Conservation (phyloP, 2,797 vertebrate genomes). For the Cirrhinus molitorella region DNA sequence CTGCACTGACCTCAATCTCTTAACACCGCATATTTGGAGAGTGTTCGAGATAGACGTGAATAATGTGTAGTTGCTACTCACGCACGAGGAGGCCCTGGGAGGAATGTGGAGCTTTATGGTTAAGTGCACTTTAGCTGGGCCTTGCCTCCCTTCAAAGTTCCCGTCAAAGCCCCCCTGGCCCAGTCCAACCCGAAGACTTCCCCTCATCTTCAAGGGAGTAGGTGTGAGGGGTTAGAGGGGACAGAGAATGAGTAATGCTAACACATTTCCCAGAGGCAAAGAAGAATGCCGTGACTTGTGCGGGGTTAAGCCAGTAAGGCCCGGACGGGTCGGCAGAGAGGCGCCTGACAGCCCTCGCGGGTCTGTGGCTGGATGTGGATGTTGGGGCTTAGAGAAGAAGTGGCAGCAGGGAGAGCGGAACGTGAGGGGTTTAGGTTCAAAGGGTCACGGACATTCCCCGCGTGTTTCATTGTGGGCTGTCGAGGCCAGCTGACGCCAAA, state of each 20-base stretch:
- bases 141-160: constrained; percentile 37
- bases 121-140: constrained; percentile 53
- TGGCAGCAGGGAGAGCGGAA: constrained; percentile 32
- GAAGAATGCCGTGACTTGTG: constrained; percentile 41
- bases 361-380: constrained; percentile 35
- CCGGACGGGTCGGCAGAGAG: constrained; percentile 41
- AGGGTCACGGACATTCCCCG: constrained; percentile 78
- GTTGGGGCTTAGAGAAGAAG: constrained; percentile 1
- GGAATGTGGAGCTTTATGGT: constrained; percentile 58
- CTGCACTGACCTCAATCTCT: constrained; percentile 44
- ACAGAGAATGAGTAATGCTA: constrained; percentile 41
- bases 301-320: constrained; percentile 51
- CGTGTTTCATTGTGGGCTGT: constrained; percentile 78
- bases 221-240: constrained; percentile 26
- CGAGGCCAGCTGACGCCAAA: constrained; percentile 63
- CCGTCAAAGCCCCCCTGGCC: constrained; percentile 28
- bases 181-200: constrained; percentile 47
- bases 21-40: constrained; percentile 35
- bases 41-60: constrained; percentile 30
- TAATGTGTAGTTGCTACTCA: constrained; percentile 8
- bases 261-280: constrained; percentile 42
- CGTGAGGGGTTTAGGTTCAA: constrained; percentile 68
- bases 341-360: constrained; percentile 41
- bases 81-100: constrained; percentile 33
- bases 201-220: constrained; percentile 47